Evolutionary conservation across 2,797 vertebrate species (phyloP).

Genomic region (Melanotaenia parkinsoni): DNA sequence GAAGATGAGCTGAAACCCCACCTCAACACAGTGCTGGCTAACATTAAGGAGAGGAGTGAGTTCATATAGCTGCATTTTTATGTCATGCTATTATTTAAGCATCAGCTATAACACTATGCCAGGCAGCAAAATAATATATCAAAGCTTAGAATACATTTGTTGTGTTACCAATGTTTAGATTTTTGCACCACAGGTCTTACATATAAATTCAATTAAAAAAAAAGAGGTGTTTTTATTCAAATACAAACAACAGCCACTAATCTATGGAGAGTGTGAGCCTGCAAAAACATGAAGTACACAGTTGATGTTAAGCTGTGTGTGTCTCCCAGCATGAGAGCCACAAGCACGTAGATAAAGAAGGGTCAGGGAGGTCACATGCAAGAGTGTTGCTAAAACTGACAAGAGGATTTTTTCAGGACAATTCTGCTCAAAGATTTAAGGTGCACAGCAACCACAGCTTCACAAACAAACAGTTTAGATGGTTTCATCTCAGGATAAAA

Average conservation of each 20-base stretch:
- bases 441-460: neutral
- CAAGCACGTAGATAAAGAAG: conserved; percentile 18
- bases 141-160: neutral
- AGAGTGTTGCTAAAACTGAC: conserved; percentile 4
- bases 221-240: neutral
- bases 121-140: neutral
- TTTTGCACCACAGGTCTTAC: neutral
- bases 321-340: conserved; percentile 38
- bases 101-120: neutral
- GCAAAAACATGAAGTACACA: conserved; percentile 42
- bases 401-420: neutral
- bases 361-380: conserved; percentile 11
- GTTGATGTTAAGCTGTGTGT: conserved; percentile 67
- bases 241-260: neutral
- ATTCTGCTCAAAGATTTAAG: neutral
- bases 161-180: neutral
- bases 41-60: conserved; percentile 78
- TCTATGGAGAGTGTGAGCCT: neutral
- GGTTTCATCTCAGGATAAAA: neutral
- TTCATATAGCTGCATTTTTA: conserved; percentile 15
- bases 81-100: no score
- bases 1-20: conserved; percentile 82
- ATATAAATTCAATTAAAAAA: conserved; percentile 27
- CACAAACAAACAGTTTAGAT: neutral
- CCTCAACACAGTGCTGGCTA: conserved; percentile 76